A percentile compares a stretch with the other conserved stretches of the same genome.
Conservation (phyloP, 1,140 invertebrate species). For the Euschistus heros region DNA sequence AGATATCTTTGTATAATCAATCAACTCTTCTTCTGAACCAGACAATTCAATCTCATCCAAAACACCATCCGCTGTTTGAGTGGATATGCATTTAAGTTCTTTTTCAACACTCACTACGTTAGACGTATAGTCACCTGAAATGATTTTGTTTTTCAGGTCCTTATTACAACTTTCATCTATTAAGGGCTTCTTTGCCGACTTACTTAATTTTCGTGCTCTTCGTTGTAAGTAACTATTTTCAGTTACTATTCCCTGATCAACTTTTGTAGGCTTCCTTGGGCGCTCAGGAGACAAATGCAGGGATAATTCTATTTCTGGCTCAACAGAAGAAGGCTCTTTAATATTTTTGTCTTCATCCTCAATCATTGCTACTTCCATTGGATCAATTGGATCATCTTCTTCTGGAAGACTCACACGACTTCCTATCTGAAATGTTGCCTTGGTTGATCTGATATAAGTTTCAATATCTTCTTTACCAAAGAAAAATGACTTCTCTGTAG, state of each 20-base stretch:
- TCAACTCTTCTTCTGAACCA: background rate
- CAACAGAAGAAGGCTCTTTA: background rate
- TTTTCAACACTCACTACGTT: too few species aligned
- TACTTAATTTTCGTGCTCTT: background rate
- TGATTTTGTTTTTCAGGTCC: too few species aligned
- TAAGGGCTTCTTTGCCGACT: too few species aligned
- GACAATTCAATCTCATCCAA: background rate
- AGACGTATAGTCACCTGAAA: too few species aligned
- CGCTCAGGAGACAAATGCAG: background rate
- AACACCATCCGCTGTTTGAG: background rate
- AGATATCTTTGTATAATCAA: background rate
- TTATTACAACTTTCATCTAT: too few species aligned
- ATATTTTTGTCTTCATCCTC: background rate
- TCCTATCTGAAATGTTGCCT: background rate
- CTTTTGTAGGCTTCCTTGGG: background rate
- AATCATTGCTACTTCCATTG: constrained; percentile 9
- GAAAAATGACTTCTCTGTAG: constrained; percentile 1
- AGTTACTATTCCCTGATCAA: background rate
- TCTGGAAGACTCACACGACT: background rate
- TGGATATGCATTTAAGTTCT: too few species aligned
- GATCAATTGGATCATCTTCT: constrained; percentile 1
- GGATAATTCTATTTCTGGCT: background rate
- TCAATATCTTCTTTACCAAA: constrained; percentile 3
- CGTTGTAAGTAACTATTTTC: background rate
- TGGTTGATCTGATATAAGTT: background rate